These are phyloP conservation scores for Pseudomyrmex sp. DNA, from an alignment of 1,140 invertebrate species.

Conservation along the genomic window DNA sequence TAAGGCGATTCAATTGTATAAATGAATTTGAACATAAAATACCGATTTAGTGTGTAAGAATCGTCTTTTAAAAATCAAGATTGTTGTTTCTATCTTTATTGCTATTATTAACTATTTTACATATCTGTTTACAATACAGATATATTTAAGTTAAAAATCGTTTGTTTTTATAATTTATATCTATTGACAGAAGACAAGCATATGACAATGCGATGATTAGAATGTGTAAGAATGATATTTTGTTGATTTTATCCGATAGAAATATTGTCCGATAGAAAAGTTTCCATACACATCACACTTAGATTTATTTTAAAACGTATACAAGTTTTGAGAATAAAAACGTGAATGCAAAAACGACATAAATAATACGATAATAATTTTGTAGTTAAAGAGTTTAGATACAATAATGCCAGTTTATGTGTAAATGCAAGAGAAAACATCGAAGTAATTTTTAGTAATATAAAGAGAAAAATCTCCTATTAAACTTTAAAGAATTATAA, in stretches of 20 bases:
- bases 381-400: slow-evolving; percentile 3
- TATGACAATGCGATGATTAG: no score
- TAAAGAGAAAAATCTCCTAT: neutral
- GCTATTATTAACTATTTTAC: no score
- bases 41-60: no score
- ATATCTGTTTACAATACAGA: no score
- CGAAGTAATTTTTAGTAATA: slow-evolving; percentile 33
- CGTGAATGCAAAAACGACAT: neutral
- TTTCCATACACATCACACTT: neutral
- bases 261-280: neutral
- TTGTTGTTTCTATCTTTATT: no score
- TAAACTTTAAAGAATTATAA: slow-evolving; percentile 28
- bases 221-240: slow-evolving; percentile 5
- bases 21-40: no score
- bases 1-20: no score
- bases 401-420: slow-evolving; percentile 16
- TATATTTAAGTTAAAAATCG: no score
- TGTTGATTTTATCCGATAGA: slow-evolving; percentile 11
- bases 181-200: no score
- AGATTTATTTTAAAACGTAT: slow-evolving; percentile 23
- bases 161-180: no score
- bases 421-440: neutral
- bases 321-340: neutral
- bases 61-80: no score
- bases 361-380: slow-evolving; percentile 12